Evolutionary conservation across 2,888 invertebrate genomes (phyloP), one percentile per base, ranked within the genome.

Genomic region (Dascillus cervinus): DNA sequence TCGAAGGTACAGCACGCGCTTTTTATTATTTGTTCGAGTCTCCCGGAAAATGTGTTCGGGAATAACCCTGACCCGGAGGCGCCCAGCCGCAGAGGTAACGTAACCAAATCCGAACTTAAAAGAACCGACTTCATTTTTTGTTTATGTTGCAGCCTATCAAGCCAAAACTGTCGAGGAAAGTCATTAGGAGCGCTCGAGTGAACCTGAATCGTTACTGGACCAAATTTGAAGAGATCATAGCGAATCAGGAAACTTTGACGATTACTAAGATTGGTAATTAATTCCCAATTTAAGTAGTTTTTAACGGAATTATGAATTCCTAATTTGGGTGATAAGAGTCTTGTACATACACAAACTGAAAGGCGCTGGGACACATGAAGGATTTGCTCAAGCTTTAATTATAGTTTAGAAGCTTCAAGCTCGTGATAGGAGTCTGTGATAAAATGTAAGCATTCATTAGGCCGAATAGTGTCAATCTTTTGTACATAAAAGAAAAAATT

Each of bases 121-220:
- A n/a, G n/a, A n/a, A n/a, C n/a, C n/a, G n/a, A n/a, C n/a, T n/a
- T n/a, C n/a, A n/a, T n/a, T n/a, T n/a, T n/a, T n/a, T n/a, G n/a
- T n/a, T n/a, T n/a, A n/a, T n/a, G n/a, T 62, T 72, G 56, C 68
- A 77, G 76, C 67, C 66, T 53, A 60, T 67, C 39, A 75, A 71
- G 49, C 73, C 73, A 21, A 67, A 68, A 50, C 66, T 77, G 36
- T 71, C 75, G 8, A 65, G 76, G 40, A 70, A 69, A 49, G 67
- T 77, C 53, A 65, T 72, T 25, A 62, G 65, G 46, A 70, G 73
- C 15, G 68, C 75, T 49, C 70, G 72, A 46, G 71, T 79, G 56
- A 77, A 79, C 58, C 66, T 79, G 43, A 78, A 78, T 62, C 69
- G 70, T 58, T 75, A 75, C 59, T 78, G 77, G 77, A 69, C 72